A percentile compares a stretch with the other conserved stretches of the same genome.
These are phyloP conservation scores for Zosterops hypoxanthus DNA, from an alignment of 2,113 vertebrate genomes.

Conservation along the genomic window DNA sequence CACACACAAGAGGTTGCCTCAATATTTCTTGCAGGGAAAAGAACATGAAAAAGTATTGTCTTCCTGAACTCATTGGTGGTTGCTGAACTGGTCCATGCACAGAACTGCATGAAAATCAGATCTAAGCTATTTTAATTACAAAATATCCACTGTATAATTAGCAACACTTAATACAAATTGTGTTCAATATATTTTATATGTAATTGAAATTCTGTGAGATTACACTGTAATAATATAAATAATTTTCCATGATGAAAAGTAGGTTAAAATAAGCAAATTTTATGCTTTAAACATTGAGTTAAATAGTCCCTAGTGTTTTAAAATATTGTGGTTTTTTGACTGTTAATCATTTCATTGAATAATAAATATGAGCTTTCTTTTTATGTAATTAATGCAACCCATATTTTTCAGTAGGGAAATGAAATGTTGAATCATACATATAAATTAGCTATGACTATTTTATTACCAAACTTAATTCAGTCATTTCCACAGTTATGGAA, in stretches of 20 bases:
- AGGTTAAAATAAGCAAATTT: conserved; percentile 70
- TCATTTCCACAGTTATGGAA: conserved; percentile 74
- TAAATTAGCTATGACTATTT: conserved; percentile 72
- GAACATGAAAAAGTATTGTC: background rate
- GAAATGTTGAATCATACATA: conserved; percentile 73
- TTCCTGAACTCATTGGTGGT: background rate
- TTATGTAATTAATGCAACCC: conserved; percentile 74
- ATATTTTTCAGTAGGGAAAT: conserved; percentile 70
- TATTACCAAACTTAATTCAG: conserved; percentile 74
- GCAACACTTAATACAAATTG: conserved; percentile 18
- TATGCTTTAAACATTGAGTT: conserved; percentile 69
- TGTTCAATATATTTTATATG: conserved; percentile 47
- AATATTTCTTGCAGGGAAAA: background rate
- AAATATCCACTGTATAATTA: conserved; percentile 41
- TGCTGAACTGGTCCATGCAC: conserved; percentile 4
- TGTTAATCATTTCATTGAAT: conserved; percentile 73
- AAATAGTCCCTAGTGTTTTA: conserved; percentile 63
- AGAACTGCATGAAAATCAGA: conserved; percentile 47
- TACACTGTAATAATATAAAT: conserved; percentile 58
- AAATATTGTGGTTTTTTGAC: conserved; percentile 57
- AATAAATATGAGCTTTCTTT: conserved; percentile 70
- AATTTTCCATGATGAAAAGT: conserved; percentile 59
- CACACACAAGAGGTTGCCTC: background rate
- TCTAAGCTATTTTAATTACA: conserved; percentile 53
- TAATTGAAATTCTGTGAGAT: conserved; percentile 67